Evolutionary conservation across 2,888 invertebrate species (phyloP).

Genomic region (Flexamia atlantica): DNA sequence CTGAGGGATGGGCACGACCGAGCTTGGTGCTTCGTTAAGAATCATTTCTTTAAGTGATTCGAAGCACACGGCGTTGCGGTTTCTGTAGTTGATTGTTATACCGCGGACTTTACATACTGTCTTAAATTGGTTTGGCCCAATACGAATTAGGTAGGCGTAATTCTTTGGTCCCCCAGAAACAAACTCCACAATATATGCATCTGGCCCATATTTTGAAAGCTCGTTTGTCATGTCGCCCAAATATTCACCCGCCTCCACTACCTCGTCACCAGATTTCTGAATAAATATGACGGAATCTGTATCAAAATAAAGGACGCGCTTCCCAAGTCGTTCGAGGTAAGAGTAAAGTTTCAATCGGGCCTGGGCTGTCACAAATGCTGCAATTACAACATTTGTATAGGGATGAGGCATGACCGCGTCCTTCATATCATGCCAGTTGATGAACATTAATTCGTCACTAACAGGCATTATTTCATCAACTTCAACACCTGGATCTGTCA

Average conservation of each 20-base stretch:
- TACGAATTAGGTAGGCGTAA: slow-evolving; percentile 71
- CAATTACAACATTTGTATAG: slow-evolving; percentile 71
- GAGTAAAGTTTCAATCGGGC: slow-evolving; percentile 72
- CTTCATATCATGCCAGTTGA: slow-evolving; percentile 22
- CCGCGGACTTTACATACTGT: slow-evolving; percentile 36
- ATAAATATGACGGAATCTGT: slow-evolving; percentile 72
- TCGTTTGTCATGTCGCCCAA: slow-evolving; percentile 73
- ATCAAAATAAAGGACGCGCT: slow-evolving; percentile 72
- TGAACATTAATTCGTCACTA: slow-evolving; percentile 8
- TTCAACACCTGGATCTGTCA: slow-evolving; percentile 33
- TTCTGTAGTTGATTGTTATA: slow-evolving; percentile 18
- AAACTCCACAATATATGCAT: slow-evolving; percentile 71
- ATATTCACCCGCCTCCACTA: slow-evolving; percentile 70
- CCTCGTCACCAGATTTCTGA: slow-evolving; percentile 40
- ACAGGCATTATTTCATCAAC: not conserved
- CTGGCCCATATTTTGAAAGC: slow-evolving; percentile 69
- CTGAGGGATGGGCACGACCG: slow-evolving; percentile 1
- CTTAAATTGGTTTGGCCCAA: not conserved
- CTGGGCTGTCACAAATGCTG: slow-evolving; percentile 72
- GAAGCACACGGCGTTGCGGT: not conserved
- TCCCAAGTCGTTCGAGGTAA: slow-evolving; percentile 71
- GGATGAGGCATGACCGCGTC: slow-evolving; percentile 1
- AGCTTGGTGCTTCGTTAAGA: not conserved
- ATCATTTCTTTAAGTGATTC: slow-evolving; percentile 18
- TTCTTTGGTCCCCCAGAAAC: slow-evolving; percentile 73